These are phyloP conservation scores for Parambassis ranga DNA, from an alignment of 2,797 vertebrate species.

Conservation along the genomic window DNA sequence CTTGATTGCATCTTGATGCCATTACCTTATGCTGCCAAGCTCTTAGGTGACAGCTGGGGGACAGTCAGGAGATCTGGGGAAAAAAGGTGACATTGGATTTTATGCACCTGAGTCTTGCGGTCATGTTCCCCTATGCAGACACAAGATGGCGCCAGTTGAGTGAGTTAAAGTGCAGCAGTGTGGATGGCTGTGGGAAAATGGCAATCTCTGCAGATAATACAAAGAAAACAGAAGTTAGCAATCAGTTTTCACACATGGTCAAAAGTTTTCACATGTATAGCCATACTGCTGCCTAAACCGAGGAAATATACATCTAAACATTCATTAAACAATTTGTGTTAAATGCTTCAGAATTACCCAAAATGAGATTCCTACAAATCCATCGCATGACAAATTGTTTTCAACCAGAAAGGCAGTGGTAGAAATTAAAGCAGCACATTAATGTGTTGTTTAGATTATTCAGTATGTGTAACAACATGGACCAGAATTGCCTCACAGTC, in stretches of 20 bases:
- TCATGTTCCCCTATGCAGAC: constrained; percentile 8
- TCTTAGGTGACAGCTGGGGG: constrained; percentile 74
- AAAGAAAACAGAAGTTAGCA: constrained; percentile 17
- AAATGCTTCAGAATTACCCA: constrained; percentile 60
- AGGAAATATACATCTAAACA: constrained; percentile 27
- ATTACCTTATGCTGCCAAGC: constrained; percentile 68
- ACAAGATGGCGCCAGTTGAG: constrained; percentile 73
- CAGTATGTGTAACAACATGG: constrained; percentile 67
- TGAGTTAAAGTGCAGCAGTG: constrained; percentile 25
- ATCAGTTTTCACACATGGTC: constrained; percentile 10
- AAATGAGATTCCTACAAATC: constrained; percentile 67
- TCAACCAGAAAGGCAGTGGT: constrained; percentile 59
- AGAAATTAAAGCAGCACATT: constrained; percentile 68
- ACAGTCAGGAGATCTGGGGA: constrained; percentile 39
- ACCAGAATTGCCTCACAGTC: constrained; percentile 73
- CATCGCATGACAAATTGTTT: constrained; percentile 70
- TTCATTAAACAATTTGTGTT: constrained; percentile 55
- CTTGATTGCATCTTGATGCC: constrained; percentile 73
- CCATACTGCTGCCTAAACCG: background rate
- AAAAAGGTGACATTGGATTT: constrained; percentile 75
- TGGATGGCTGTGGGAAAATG: constrained; percentile 4
- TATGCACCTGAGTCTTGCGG: constrained; percentile 56
- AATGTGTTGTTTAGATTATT: constrained; percentile 74
- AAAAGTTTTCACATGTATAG: constrained; percentile 6
- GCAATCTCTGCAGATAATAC: constrained; percentile 14